A percentile compares a stretch with the other conserved stretches of the same genome.
phyloP scores from a whole-genome alignment of 2,113 vertebrate genomes.

The Nematolebias whitei region DNA sequence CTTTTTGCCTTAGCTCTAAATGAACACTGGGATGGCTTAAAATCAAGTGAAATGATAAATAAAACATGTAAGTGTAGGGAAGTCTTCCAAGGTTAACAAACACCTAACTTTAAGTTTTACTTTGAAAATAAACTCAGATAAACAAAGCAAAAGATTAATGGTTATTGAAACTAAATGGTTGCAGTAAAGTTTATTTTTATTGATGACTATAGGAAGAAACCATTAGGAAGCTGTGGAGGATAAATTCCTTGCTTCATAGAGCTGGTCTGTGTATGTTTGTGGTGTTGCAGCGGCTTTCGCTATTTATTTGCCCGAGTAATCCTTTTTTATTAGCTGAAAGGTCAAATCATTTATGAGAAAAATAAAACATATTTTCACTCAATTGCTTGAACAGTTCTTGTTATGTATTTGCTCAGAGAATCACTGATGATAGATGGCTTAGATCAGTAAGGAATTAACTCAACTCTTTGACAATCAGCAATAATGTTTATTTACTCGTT shows the following conservation, averaged over 20 bases:
- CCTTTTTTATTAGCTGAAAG: slow-evolving; percentile 17
- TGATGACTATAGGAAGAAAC: no score
- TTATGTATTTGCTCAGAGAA: slow-evolving; percentile 2
- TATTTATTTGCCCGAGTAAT: slow-evolving; percentile 26
- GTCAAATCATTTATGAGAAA: slow-evolving; percentile 23
- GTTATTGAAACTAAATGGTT: slow-evolving; percentile 3
- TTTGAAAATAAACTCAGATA: slow-evolving; percentile 6
- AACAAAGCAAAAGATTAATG: slow-evolving; percentile 25
- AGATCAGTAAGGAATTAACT: slow-evolving; percentile 23
- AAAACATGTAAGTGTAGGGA: slow-evolving; percentile 5
- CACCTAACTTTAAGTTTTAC: slow-evolving; percentile 2
- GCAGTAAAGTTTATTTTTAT: background rate
- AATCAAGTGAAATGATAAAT: slow-evolving; percentile 1
- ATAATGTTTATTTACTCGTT: slow-evolving; percentile 16
- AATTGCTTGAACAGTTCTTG: background rate
- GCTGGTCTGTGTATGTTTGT: background rate
- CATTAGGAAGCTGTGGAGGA: background rate
- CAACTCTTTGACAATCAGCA: slow-evolving; percentile 34
- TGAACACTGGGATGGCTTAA: background rate
- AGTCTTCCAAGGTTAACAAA: slow-evolving; percentile 13
- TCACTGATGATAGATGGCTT: slow-evolving; percentile 16
- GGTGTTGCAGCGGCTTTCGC: slow-evolving; percentile 12
- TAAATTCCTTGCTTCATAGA: slow-evolving; percentile 5
- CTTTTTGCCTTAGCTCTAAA: slow-evolving; percentile 13
- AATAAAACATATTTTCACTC: slow-evolving; percentile 13